phyloP scores from a whole-genome alignment of 2,888 invertebrate genomes.

The Mythimna loreyi region DNA sequence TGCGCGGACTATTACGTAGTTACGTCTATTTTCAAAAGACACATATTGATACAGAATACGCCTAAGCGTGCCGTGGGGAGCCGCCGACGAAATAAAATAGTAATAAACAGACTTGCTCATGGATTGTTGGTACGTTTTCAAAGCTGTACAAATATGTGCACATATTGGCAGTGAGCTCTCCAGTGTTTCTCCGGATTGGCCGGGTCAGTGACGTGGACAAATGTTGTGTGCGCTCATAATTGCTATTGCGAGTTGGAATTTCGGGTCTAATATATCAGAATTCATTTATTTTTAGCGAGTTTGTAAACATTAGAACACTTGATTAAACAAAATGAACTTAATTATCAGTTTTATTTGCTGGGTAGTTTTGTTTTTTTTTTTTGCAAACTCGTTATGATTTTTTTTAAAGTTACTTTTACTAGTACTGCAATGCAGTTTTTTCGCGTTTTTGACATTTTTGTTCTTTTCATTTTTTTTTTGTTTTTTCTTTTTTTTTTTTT shows the following conservation, averaged over 20 bases:
- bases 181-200: slow-evolving; percentile 23
- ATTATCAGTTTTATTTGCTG: background rate
- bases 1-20: slow-evolving; percentile 9
- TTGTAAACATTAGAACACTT: slow-evolving; percentile 22
- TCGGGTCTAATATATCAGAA: slow-evolving; percentile 23
- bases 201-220: slow-evolving; percentile 25
- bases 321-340: slow-evolving; percentile 5
- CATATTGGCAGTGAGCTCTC: slow-evolving; percentile 17
- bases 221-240: slow-evolving; percentile 39
- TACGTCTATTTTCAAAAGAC: slow-evolving; percentile 21
- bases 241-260: slow-evolving; percentile 41
- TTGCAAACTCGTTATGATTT: too few species aligned
- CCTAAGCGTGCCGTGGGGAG: background rate
- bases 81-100: slow-evolving; percentile 22
- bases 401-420: too few species aligned
- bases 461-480: too few species aligned
- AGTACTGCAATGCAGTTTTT: background rate
- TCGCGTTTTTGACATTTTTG: too few species aligned
- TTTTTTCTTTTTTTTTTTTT: background rate
- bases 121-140: slow-evolving; percentile 24
- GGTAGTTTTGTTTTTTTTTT: background rate
- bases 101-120: slow-evolving; percentile 33
- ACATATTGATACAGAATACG: slow-evolving; percentile 31
- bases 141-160: slow-evolving; percentile 40
- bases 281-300: slow-evolving; percentile 27